Conservation (phyloP, 2,113 vertebrate species). For the Brachirus orientalis region DNA sequence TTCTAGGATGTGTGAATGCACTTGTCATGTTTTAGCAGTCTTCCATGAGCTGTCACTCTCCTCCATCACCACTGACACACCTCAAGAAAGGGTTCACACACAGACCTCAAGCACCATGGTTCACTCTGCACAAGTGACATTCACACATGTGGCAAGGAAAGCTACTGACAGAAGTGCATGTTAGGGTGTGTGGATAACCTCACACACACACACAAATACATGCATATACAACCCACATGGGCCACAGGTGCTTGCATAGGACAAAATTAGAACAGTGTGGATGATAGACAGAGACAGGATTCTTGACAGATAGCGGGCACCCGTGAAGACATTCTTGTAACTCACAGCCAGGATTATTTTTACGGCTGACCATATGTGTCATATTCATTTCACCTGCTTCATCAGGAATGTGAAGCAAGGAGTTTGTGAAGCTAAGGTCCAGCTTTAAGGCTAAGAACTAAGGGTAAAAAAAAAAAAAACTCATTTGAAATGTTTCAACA, state of each 20-base stretch:
- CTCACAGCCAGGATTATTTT: no score
- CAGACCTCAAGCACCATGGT: conserved; percentile 34
- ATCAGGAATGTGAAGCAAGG: neutral
- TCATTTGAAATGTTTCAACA: no score
- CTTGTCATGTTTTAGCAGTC: conserved; percentile 60
- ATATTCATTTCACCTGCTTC: no score
- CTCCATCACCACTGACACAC: conserved; percentile 16
- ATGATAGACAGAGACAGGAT: neutral
- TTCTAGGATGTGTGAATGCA: conserved; percentile 62
- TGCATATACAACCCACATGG: conserved; percentile 4
- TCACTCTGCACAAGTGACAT: conserved; percentile 3
- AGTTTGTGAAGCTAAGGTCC: neutral
- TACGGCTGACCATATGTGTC: no score
- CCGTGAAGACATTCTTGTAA: neutral
- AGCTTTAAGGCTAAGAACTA: no score
- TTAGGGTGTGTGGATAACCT: neutral
- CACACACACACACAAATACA: conserved; percentile 1
- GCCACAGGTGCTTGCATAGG: neutral
- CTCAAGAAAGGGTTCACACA: conserved; percentile 16
- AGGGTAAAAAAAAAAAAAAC: no score
- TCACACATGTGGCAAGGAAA: neutral
- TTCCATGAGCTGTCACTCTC: conserved; percentile 47
- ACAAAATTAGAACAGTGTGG: neutral
- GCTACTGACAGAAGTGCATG: neutral
- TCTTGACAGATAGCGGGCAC: conserved; percentile 6